Evolutionary conservation across 2,113 vertebrate species (phyloP), one percentile per base, ranked within the genome.

Genomic region (Taxidea taxus): DNA sequence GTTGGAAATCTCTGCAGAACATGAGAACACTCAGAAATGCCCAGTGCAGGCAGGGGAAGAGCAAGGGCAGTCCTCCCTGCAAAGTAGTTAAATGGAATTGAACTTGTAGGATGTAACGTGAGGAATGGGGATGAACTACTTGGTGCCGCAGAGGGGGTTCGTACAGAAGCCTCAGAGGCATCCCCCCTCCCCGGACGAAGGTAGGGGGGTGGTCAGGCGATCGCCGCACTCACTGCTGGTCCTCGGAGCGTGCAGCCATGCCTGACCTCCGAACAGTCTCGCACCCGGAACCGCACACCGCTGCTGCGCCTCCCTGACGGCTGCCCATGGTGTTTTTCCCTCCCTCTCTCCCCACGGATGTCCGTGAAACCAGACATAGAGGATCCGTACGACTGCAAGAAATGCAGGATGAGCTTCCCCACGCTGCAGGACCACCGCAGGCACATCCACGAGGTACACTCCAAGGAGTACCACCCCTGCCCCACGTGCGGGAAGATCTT

Each of bases 351-450:
- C n/a, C 4, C 15, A 12, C 60, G 3, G n/a, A 66, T 34, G 1
- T 0, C 91, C 37, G 15, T 62, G 91, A 81, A 0, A 13, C 83
- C 98, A 99, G 99, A 99, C 92, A 96, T 99, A 0, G 98, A 99
- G 42, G 99, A 99, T 94, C 99, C 99, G 9, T 99, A 99, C 0
- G 99, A 99, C 97, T 99, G 99, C 98, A 99, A 99, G 98, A 99
- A 99, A 68, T 99, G 99, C 92, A 98, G 98, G 27, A 98, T 99
- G 98, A 99, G 99, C 97, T 99, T 99, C 97, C 96, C 98, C 34
- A 99, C 99, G 0, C 95, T 99, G 94, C 99, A 99, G 95, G 99
- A 99, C 18, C 99, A 99, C 96, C 98, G 98, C 18, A 98, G 98
- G 96, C 99, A 99, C 58, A 98, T 99, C 93, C 99, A 99, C 3